These are phyloP conservation scores for Trissolcus basalis DNA, from an alignment of 1,140 invertebrate genomes.

Conservation along the genomic window DNA sequence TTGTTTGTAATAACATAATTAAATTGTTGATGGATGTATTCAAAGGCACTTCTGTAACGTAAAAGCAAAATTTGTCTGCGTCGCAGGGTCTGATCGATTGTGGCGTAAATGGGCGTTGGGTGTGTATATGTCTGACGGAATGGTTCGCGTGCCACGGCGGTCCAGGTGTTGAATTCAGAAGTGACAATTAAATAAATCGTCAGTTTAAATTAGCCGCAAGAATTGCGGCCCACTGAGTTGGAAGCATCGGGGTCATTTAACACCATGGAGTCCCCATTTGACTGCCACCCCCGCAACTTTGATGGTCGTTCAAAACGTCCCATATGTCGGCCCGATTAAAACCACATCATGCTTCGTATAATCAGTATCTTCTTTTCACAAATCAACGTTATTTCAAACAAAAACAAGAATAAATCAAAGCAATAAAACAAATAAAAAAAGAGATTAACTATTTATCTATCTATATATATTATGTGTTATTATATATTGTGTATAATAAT, in stretches of 20 bases:
- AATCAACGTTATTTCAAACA: background rate
- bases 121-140: conserved; percentile 8
- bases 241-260: conserved; percentile 55
- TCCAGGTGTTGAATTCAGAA: conserved; percentile 59
- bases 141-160: conserved; percentile 16
- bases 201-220: conserved; percentile 64
- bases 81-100: conserved; percentile 43
- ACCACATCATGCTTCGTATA: conserved; percentile 27
- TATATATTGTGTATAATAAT: no score
- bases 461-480: no score
- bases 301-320: conserved; percentile 21
- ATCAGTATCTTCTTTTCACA: conserved; percentile 36
- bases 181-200: conserved; percentile 64
- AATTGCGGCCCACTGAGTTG: conserved; percentile 52
- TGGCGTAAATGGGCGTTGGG: conserved; percentile 44
- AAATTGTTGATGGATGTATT: background rate
- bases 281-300: conserved; percentile 59
- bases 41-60: conserved; percentile 3
- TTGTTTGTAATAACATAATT: no score
- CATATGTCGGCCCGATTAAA: conserved; percentile 52
- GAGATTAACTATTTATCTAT: no score
- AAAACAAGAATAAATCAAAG: conserved; percentile 9
- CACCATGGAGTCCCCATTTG: conserved; percentile 52
- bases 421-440: no score
- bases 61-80: conserved; percentile 53